phyloP scores from a whole-genome alignment of 2,113 vertebrate species.

The Apeltes quadracus region DNA sequence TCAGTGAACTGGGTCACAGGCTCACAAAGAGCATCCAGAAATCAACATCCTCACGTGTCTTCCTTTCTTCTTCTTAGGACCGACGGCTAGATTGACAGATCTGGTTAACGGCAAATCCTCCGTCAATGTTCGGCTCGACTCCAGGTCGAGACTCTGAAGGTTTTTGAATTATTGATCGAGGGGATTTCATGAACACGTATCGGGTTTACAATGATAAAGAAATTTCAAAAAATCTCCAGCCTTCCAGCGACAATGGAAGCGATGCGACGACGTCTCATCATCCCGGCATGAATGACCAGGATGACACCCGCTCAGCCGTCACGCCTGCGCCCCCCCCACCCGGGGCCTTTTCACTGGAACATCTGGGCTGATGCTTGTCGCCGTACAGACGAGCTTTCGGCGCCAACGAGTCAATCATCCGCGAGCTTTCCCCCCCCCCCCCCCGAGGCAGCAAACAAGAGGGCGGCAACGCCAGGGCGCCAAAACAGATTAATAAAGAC shows the following conservation, averaged over 20 bases:
- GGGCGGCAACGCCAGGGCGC: conserved; percentile 42
- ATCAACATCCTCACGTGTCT: too few relatives aligned
- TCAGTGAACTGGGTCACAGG: too few relatives aligned
- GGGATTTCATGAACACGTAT: conserved; percentile 26
- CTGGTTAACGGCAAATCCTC: conserved; percentile 49
- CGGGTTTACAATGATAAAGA: conserved; percentile 1
- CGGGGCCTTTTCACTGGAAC: conserved; percentile 56
- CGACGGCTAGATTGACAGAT: conserved; percentile 47
- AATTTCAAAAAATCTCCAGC: too few relatives aligned
- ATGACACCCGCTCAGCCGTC: conserved; percentile 49
- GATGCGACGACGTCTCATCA: conserved; percentile 46
- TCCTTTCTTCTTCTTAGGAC: not conserved
- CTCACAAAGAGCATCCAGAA: too few relatives aligned
- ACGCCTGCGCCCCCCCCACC: conserved; percentile 29
- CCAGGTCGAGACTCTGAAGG: conserved; percentile 4
- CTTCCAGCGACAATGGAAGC: conserved; percentile 34
- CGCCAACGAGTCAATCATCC: conserved; percentile 73
- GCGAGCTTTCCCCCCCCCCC: conserved; percentile 8
- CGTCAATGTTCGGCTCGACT: conserved; percentile 10
- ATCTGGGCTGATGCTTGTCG: conserved; percentile 48
- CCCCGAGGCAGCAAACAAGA: conserved; percentile 55
- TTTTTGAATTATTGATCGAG: conserved; percentile 21
- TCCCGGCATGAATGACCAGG: conserved; percentile 54
- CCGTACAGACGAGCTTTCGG: conserved; percentile 50
- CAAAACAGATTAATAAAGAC: conserved; percentile 73